Percentiles rank a stretch among this genome's conserved stretches.
phyloP scores from a whole-genome alignment of 2,113 vertebrate genomes.

The Forbesichthys papilliferus region DNA sequence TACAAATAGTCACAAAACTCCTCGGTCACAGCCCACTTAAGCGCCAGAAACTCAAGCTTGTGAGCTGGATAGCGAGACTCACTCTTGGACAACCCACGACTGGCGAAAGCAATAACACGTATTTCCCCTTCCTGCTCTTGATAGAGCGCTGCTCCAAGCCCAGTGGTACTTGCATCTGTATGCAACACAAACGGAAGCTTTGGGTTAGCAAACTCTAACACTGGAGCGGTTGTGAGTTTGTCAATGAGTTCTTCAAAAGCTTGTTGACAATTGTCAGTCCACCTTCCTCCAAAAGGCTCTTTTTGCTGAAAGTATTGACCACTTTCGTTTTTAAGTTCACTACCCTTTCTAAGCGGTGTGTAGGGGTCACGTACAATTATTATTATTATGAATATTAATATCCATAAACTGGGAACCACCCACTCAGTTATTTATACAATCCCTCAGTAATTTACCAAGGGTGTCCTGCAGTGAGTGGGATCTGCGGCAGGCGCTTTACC shows the following conservation, averaged over 20 bases:
- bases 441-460: too few relatives aligned
- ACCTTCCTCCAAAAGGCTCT: background rate
- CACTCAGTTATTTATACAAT: too few relatives aligned
- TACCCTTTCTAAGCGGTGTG: background rate
- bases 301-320: background rate
- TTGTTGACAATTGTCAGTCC: background rate
- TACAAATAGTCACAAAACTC: background rate
- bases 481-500: too few relatives aligned
- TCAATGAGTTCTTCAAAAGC: constrained; percentile 8
- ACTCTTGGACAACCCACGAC: constrained; percentile 7
- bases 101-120: constrained; percentile 9
- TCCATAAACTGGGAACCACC: too few relatives aligned
- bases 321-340: background rate
- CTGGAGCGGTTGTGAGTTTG: constrained; percentile 18
- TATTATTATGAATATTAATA: too few relatives aligned
- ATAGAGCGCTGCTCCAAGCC: background rate
- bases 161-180: too few relatives aligned
- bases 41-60: too few relatives aligned
- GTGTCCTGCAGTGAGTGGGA: too few relatives aligned
- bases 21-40: too few relatives aligned
- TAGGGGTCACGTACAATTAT: too few relatives aligned
- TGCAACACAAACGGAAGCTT: background rate
- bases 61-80: background rate
- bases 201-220: constrained; percentile 14
- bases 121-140: constrained; percentile 14